These are phyloP conservation scores for Mus pahari DNA, from an alignment of 2,113 vertebrate species.

Conservation along the genomic window DNA sequence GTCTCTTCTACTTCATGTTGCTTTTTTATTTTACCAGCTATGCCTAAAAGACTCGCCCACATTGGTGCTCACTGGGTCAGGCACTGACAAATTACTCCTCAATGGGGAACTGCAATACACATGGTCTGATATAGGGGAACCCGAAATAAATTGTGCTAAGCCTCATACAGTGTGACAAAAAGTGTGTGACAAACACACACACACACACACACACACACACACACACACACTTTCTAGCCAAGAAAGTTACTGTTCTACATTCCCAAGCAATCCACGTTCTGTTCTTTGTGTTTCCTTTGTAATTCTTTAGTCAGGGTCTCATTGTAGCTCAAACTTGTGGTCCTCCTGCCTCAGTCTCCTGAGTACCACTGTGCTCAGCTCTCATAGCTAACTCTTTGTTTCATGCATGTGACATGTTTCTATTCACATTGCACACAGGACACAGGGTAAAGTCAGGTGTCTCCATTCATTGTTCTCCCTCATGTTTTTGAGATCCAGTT, in stretches of 20 bases:
- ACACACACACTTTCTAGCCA: constrained; percentile 24
- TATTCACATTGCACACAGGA: background rate
- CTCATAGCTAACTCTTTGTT: background rate
- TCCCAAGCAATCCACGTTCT: constrained; percentile 36
- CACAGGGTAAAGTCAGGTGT: background rate
- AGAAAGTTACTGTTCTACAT: background rate
- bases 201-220: constrained; percentile 19
- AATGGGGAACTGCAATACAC: background rate
- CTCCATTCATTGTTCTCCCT: background rate
- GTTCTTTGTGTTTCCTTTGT: background rate
- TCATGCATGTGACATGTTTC: background rate
- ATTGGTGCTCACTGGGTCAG: background rate
- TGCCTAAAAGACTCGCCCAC: rapidly evolving
- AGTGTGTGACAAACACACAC: background rate
- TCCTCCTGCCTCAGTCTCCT: background rate
- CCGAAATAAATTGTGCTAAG: constrained; percentile 21
- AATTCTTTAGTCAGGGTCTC: background rate
- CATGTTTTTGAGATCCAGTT: background rate
- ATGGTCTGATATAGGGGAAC: background rate
- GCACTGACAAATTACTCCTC: background rate
- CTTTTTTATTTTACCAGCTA: background rate
- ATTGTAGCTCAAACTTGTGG: background rate
- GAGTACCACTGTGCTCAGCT: background rate
- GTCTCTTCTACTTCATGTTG: background rate
- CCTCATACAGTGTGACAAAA: background rate